phyloP scores from a whole-genome alignment of 2,888 invertebrate species.

The Creontiades dilutus region DNA sequence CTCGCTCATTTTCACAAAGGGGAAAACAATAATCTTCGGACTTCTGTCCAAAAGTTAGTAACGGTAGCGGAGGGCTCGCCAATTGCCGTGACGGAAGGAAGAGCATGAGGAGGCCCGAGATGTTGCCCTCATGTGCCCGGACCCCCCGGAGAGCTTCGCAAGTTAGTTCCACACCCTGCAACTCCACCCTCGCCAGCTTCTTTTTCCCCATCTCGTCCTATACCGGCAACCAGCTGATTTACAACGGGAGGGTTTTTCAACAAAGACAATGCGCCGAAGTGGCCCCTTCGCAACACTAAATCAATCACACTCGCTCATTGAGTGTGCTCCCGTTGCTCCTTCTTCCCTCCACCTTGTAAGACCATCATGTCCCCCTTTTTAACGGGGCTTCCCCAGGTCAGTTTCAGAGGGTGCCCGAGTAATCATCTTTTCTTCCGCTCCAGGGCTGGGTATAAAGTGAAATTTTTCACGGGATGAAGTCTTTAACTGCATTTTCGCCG shows the following conservation, averaged over 20 bases:
- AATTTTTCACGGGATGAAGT: constrained; percentile 49
- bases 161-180: constrained; percentile 48
- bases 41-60: constrained; percentile 6
- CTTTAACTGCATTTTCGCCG: neutral
- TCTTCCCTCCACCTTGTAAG: neutral
- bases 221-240: constrained; percentile 22
- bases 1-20: too few relatives aligned
- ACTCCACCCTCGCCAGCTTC: constrained; percentile 10
- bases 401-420: neutral
- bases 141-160: neutral
- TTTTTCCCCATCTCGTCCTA: neutral
- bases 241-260: constrained; percentile 11
- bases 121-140: constrained; percentile 13
- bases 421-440: constrained; percentile 12
- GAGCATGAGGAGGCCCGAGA: neutral
- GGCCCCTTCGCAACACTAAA: constrained; percentile 35
- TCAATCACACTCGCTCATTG: constrained; percentile 34
- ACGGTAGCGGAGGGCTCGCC: constrained; percentile 23
- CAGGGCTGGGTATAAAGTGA: neutral
- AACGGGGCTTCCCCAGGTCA: neutral
- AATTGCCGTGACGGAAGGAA: constrained; percentile 44
- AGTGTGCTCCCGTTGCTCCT: constrained; percentile 31
- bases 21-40: neutral
- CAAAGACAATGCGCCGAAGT: constrained; percentile 31
- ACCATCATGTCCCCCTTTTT: neutral